Evolutionary conservation across 2,113 vertebrate species (phyloP).

Genomic region (Peucedramus taeniatus): DNA sequence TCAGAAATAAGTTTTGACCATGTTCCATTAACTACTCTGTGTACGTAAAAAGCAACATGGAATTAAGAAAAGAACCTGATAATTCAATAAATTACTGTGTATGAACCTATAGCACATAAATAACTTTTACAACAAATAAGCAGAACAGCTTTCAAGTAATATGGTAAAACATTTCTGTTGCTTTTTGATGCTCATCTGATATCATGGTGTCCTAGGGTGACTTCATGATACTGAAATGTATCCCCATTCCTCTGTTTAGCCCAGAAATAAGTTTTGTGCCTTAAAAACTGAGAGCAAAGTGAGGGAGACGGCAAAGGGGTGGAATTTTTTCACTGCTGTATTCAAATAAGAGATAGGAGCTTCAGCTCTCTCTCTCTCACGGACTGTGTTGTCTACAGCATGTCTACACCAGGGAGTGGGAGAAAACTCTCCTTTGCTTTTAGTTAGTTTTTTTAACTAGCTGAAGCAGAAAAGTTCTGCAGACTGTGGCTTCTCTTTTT

Average conservation of each 20-base stretch:
- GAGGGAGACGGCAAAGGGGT: background rate
- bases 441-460: too few relatives aligned
- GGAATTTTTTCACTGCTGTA: background rate
- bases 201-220: background rate
- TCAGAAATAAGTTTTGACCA: too few relatives aligned
- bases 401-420: rapidly evolving
- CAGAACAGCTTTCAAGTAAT: background rate
- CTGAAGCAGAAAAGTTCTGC: background rate
- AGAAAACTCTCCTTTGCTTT: background rate
- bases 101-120: background rate
- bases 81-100: background rate
- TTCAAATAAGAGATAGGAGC: background rate
- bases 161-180: background rate
- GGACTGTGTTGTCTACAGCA: background rate
- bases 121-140: background rate
- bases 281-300: background rate
- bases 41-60: background rate
- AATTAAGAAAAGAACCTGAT: background rate
- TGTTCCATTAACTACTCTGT: background rate
- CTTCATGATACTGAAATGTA: background rate
- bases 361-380: background rate
- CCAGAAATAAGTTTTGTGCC: background rate
- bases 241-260: background rate
- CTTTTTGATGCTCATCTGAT: background rate
- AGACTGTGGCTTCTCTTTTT: background rate